Base-by-base conservation (phyloP, 2,888 invertebrate genomes). In the Cerceris ruficornis region DNA sequence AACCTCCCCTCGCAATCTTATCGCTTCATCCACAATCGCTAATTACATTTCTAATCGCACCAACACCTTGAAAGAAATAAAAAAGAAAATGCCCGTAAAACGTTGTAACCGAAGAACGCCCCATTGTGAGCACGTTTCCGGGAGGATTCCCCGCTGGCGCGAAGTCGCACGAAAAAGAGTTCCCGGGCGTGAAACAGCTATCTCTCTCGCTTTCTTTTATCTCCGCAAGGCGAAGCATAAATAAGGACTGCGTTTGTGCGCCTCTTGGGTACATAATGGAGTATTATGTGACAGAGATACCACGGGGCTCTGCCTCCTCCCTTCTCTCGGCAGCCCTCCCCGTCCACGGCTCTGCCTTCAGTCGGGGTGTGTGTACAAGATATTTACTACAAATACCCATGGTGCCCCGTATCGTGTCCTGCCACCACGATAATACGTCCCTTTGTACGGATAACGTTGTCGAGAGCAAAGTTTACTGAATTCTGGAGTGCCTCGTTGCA, bases 251-350 rank as follows among this genome's bases (percentile, higher is more conserved):
- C 86, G 85, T 88, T 90, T 89, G 90, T 89, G 85, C 87, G 87
- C 81, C 83, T 81, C 80, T 85, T 88, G 82, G 89, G 85, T 85
- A 87, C 87, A 91, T 91, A 91, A 91, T 91, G 87, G 89, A 85
- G 89, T 91, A 91, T 91, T 91, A 91, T 91, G 88, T 84, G 87
- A 82, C 73, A 81, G 85, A 89, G 91, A 90, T 91, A 90, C 88
- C 88, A 79, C 83, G 80, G 78, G 69, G 73, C 76, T 80, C 81
- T 80, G 61, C 69, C 73, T 76, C 77, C 64, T 67, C 72, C 64
- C 77, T 61, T 65, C 66, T 61, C 69, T 67, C 76, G 65, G 28
- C 28, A 7, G 11, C 46, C 46, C 66, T 54, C 42, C 62, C 46
- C 55, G 41, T 55, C 42, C 41, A 1, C 46, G 17, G 59, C 64